Evolutionary conservation across 2,797 vertebrate genomes (phyloP).

Genomic region (Myotis findleyi): DNA sequence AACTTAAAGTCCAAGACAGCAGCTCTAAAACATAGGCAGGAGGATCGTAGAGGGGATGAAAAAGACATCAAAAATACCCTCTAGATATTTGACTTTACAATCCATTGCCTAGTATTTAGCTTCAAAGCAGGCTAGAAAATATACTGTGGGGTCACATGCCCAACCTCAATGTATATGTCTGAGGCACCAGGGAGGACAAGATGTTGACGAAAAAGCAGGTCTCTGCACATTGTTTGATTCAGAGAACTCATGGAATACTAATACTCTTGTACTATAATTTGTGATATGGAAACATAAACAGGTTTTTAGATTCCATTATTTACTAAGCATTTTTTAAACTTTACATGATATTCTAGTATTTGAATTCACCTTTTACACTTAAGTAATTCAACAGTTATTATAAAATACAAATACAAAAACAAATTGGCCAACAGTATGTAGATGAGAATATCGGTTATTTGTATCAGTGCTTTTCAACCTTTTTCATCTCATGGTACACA

Average conservation of each 20-base stretch:
- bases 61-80: neutral
- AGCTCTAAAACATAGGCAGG: neutral
- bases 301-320: neutral
- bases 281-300: neutral
- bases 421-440: neutral
- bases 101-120: neutral
- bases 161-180: neutral
- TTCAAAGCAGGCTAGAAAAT: neutral
- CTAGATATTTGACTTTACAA: neutral
- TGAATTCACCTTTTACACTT: conserved; percentile 1
- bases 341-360: neutral
- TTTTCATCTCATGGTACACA: neutral
- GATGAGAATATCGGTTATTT: neutral
- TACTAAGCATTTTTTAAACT: neutral
- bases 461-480: neutral
- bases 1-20: neutral
- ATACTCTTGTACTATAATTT: neutral
- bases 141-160: no score
- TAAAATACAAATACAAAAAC: neutral
- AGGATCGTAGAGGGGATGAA: neutral
- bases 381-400: neutral
- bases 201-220: neutral
- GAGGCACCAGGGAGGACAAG: neutral
- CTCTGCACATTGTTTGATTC: neutral
- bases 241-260: neutral